These are phyloP conservation scores for Phocoena sinus DNA, from an alignment of 2,113 vertebrate species.

Conservation along the genomic window DNA sequence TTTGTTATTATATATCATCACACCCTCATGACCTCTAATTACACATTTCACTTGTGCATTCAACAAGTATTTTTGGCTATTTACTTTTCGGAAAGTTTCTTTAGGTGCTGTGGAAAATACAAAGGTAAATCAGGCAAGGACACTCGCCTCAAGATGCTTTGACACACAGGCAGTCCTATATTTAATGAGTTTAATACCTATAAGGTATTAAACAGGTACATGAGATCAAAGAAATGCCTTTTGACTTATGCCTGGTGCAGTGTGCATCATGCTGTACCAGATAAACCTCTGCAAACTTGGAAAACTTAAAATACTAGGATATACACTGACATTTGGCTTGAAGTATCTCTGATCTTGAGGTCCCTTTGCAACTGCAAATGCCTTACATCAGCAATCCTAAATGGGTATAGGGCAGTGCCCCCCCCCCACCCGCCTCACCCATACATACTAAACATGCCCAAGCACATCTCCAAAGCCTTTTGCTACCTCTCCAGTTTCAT, in stretches of 20 bases:
- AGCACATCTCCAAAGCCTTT: background rate
- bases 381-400: background rate
- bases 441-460: background rate
- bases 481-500: background rate
- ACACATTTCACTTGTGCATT: background rate
- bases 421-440: accelerated
- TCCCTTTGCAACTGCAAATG: background rate
- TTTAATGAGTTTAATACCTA: no score
- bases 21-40: background rate
- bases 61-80: background rate
- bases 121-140: background rate
- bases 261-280: background rate
- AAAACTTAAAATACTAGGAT: background rate
- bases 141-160: background rate
- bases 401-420: no score
- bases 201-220: background rate
- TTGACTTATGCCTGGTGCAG: background rate
- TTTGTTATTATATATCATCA: background rate
- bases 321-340: background rate
- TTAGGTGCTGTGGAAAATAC: background rate
- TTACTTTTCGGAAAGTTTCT: background rate
- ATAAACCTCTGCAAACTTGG: background rate
- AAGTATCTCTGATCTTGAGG: background rate
- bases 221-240: background rate
- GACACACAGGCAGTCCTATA: accelerated